Evolutionary conservation across 2,113 vertebrate genomes (phyloP).

Genomic region (Podarcis muralis): DNA sequence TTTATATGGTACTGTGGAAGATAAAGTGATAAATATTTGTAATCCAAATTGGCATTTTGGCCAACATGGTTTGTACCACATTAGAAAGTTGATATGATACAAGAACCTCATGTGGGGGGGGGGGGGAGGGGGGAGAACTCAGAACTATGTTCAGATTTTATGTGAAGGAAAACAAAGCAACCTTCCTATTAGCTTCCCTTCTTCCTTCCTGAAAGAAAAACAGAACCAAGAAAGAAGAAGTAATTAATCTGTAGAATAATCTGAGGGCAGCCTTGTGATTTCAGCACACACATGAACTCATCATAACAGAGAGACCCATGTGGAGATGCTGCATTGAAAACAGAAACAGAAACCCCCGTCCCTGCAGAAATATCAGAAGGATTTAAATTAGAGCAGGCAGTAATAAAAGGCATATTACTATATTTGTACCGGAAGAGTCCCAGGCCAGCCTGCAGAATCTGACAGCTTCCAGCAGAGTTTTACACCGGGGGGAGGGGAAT

Average conservation of each 20-base stretch:
- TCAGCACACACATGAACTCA: neutral
- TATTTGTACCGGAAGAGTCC: constrained; percentile 57
- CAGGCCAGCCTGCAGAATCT: constrained; percentile 54
- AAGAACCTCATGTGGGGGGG: neutral
- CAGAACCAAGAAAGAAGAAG: constrained; percentile 6
- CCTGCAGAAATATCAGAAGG: constrained; percentile 42
- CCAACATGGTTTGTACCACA: neutral
- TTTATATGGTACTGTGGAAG: neutral
- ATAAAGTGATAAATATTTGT: neutral
- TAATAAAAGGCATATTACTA: constrained; percentile 63
- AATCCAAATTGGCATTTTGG: neutral
- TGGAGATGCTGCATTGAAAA: constrained; percentile 30
- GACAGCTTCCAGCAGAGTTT: constrained; percentile 61
- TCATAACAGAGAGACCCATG: constrained; percentile 30
- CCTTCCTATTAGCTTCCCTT: accelerated
- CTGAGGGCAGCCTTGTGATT: constrained; percentile 43
- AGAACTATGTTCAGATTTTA: constrained; percentile 26
- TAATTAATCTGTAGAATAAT: neutral
- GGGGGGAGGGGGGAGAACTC: too few relatives aligned
- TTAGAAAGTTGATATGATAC: neutral
- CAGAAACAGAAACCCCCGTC: neutral
- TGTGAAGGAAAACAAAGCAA: neutral
- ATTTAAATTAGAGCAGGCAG: constrained; percentile 76
- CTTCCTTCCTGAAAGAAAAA: constrained; percentile 11
- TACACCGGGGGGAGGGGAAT: neutral